Percentiles rank a stretch among this genome's conserved stretches.
Evolutionary conservation across 2,888 invertebrate species (phyloP).

Genomic region (Drosophila parthenogenetica): DNA sequence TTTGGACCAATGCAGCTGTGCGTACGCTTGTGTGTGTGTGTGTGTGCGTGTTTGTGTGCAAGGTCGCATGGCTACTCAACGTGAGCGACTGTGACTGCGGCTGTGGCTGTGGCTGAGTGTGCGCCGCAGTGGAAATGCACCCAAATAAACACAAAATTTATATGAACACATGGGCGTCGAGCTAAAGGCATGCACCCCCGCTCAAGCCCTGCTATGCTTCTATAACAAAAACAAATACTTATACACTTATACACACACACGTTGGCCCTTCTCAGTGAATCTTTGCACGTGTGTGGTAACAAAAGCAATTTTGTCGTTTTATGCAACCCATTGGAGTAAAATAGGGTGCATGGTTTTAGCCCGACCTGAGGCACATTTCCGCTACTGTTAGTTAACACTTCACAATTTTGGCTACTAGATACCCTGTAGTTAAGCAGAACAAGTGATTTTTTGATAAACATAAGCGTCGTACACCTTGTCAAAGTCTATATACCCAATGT

Average conservation of each 20-base stretch:
- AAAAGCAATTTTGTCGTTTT: constrained; percentile 74
- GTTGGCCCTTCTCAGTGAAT: constrained; percentile 14
- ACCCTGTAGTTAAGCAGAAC: background rate
- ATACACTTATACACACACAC: background rate
- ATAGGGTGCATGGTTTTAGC: constrained; percentile 38
- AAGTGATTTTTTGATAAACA: too few species aligned
- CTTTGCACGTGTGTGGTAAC: constrained; percentile 52
- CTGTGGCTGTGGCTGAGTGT: constrained; percentile 54
- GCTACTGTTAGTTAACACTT: constrained; percentile 21
- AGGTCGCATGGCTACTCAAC: constrained; percentile 64
- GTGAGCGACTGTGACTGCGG: constrained; percentile 42
- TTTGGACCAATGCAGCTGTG: constrained; percentile 19
- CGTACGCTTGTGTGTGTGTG: constrained; percentile 5
- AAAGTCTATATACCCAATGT: background rate
- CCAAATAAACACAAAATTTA: constrained; percentile 78
- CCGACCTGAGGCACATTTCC: constrained; percentile 33
- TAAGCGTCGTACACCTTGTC: background rate
- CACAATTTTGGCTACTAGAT: constrained; percentile 2
- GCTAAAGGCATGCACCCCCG: constrained; percentile 16
- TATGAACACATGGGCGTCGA: constrained; percentile 61
- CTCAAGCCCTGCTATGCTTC: constrained; percentile 6
- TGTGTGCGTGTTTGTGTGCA: constrained; percentile 29
- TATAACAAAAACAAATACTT: background rate
- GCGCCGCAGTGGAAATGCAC: constrained; percentile 78
- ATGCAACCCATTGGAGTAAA: constrained; percentile 62